Evolutionary conservation across 2,797 vertebrate genomes (phyloP).

Genomic region (Aldrovandia affinis): DNA sequence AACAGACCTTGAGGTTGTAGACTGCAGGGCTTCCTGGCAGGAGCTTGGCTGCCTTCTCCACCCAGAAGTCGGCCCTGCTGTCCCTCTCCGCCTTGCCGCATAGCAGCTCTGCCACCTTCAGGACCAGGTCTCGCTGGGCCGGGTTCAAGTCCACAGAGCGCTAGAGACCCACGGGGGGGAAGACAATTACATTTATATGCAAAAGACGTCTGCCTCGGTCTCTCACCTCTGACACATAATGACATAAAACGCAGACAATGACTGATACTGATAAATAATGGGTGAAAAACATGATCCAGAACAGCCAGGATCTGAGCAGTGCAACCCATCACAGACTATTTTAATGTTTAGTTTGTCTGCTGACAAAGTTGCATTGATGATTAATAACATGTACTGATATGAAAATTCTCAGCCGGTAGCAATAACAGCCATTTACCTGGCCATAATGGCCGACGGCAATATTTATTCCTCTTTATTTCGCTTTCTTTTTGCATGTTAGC

Average conservation of each 20-base stretch:
- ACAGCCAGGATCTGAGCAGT: background rate
- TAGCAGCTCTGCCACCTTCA: conserved; percentile 95
- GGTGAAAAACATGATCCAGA: background rate
- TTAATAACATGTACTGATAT: too few relatives aligned
- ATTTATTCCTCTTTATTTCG: too few relatives aligned
- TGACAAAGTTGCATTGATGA: too few relatives aligned
- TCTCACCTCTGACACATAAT: background rate
- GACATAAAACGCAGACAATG: background rate
- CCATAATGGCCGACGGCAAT: too few relatives aligned
- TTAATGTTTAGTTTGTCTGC: background rate
- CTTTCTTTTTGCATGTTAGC: too few relatives aligned
- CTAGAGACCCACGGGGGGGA: conserved; percentile 60
- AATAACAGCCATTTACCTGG: too few relatives aligned
- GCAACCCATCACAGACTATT: background rate
- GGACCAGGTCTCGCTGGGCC: conserved; percentile 89
- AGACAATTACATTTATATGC: background rate
- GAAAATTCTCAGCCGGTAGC: too few relatives aligned
- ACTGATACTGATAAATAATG: background rate
- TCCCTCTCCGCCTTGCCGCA: conserved; percentile 82
- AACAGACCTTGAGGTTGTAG: conserved; percentile 88
- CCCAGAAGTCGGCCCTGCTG: conserved; percentile 92
- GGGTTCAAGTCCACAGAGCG: conserved; percentile 95
- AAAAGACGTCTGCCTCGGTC: background rate
- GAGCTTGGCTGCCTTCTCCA: conserved; percentile 90
- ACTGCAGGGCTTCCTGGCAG: conserved; percentile 86